Conservation (phyloP, 2,113 vertebrate species). For the Lethenteron reissneri region DNA sequence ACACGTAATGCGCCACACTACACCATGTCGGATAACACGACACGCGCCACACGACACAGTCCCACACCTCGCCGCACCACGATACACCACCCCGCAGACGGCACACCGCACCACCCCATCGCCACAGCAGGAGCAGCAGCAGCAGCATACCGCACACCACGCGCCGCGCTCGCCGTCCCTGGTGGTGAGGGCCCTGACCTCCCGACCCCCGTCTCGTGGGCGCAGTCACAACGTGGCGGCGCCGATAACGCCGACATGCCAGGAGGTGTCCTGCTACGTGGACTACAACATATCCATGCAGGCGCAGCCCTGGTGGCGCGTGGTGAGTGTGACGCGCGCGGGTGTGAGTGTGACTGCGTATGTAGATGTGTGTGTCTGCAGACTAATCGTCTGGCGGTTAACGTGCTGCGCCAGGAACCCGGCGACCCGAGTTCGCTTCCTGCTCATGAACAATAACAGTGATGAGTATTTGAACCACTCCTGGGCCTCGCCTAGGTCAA, state of each 20-base stretch:
- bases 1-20: too few species aligned
- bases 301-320: slow-evolving; percentile 74
- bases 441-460: background rate
- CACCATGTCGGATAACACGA: too few species aligned
- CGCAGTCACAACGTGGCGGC: slow-evolving; percentile 70
- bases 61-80: too few species aligned
- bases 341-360: background rate
- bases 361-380: background rate
- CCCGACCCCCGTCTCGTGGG: too few species aligned
- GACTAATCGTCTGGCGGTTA: background rate
- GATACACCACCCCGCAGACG: too few species aligned
- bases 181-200: too few species aligned
- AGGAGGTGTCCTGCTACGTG: slow-evolving; percentile 79
- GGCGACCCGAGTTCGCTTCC: background rate
- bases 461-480: background rate
- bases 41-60: too few species aligned
- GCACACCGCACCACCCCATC: too few species aligned
- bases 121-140: too few species aligned
- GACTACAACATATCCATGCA: slow-evolving; percentile 92
- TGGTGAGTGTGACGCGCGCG: slow-evolving; percentile 31
- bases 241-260: slow-evolving; percentile 60
- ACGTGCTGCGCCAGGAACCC: background rate
- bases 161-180: too few species aligned
- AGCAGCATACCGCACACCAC: too few species aligned
- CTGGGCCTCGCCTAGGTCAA: background rate